These are phyloP conservation scores for Chloropsis hardwickii DNA, from an alignment of 2,113 vertebrate genomes.

Conservation along the genomic window DNA sequence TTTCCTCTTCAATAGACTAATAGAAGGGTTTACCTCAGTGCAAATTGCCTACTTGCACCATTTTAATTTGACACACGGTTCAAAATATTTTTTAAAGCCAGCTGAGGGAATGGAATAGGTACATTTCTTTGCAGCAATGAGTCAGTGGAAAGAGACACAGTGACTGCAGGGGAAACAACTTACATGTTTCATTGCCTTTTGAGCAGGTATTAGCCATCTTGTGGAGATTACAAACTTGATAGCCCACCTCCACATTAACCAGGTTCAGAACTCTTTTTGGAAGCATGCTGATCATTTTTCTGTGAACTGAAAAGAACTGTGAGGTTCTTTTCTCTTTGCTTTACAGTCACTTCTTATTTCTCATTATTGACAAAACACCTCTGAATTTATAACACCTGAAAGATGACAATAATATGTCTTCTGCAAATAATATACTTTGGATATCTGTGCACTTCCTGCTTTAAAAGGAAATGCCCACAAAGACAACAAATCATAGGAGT, in stretches of 20 bases:
- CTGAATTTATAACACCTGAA: background rate
- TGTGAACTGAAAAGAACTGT: background rate
- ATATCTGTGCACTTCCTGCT: background rate
- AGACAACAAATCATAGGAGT: background rate
- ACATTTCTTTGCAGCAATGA: background rate
- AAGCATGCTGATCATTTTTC: background rate
- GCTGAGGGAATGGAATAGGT: background rate
- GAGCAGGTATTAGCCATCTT: background rate
- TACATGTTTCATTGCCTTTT: background rate
- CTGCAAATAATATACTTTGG: background rate
- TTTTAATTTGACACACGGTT: background rate
- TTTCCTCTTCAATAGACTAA: background rate
- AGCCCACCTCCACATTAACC: background rate
- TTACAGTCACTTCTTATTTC: background rate
- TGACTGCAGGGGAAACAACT: background rate
- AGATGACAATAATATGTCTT: background rate
- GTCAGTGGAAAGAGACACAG: constrained; percentile 8
- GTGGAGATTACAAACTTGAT: background rate
- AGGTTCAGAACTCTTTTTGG: background rate
- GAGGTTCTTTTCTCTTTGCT: background rate
- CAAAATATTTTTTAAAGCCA: constrained; percentile 24
- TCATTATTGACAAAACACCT: background rate
- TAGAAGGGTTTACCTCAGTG: background rate
- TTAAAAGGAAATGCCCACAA: background rate
- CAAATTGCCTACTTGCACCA: background rate